Conservation (phyloP, 2,888 invertebrate species). For the Cryptocheilus praepositus region DNA sequence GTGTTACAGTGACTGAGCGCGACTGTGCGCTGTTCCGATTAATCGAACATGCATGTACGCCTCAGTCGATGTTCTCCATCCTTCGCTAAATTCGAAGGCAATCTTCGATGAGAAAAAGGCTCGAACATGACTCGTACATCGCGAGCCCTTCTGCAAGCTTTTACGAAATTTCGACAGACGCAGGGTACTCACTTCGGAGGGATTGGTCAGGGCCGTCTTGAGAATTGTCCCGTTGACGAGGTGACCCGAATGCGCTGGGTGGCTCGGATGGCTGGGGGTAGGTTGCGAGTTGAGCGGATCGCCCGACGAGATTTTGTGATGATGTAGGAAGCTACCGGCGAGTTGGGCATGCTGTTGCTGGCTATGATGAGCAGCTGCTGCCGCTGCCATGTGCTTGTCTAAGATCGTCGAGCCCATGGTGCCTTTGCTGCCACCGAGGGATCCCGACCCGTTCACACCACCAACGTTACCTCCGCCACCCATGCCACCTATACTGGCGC, state of each 20-base stretch:
- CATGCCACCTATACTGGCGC: conserved; percentile 75
- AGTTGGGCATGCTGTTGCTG: conserved; percentile 75
- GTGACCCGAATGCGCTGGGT: conserved; percentile 80
- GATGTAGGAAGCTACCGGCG: conserved; percentile 71
- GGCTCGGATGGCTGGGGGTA: conserved; percentile 70
- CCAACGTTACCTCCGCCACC: conserved; percentile 70
- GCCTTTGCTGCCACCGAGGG: conserved; percentile 64
- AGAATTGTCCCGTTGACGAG: conserved; percentile 94
- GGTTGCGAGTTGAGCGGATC: conserved; percentile 69
- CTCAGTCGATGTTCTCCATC: no score
- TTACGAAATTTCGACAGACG: neutral
- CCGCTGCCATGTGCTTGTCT: conserved; percentile 74
- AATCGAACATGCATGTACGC: no score
- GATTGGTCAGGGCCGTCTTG: conserved; percentile 95
- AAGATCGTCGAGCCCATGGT: conserved; percentile 69
- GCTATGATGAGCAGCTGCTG: conserved; percentile 72
- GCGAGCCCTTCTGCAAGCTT: no score
- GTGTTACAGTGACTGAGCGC: no score
- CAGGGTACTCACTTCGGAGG: conserved; percentile 82
- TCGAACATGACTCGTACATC: no score
- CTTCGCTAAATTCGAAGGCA: no score
- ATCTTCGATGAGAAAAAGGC: no score
- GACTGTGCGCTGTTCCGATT: no score
- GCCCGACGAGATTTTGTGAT: conserved; percentile 72
- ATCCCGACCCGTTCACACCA: conserved; percentile 71